phyloP scores from a whole-genome alignment of 2,888 invertebrate genomes.

The Orthonevra nobilis region DNA sequence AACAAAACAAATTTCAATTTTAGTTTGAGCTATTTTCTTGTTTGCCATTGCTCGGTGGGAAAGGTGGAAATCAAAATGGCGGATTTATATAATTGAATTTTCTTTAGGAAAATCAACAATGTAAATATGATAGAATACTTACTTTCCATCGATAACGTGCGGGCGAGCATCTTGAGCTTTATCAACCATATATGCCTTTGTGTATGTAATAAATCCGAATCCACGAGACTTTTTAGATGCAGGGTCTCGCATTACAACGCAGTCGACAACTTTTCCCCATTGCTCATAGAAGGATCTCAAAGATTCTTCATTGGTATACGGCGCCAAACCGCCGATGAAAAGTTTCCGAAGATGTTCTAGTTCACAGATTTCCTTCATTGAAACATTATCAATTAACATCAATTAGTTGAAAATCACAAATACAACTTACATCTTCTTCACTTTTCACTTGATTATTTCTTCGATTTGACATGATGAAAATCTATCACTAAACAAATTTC shows the following conservation, averaged over 20 bases:
- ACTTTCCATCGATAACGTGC: constrained; percentile 94
- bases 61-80: not conserved
- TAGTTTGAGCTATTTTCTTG: too few species aligned
- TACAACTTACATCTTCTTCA: constrained; percentile 41
- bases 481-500: too few species aligned
- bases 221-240: constrained; percentile 96
- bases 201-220: constrained; percentile 98
- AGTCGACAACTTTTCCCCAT: constrained; percentile 98
- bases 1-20: too few species aligned
- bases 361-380: constrained; percentile 79
- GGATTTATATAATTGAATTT: not conserved
- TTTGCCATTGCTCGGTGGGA: too few species aligned
- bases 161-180: constrained; percentile 94
- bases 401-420: not conserved
- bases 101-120: too few species aligned
- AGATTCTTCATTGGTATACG: constrained; percentile 94
- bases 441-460: not conserved
- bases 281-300: constrained; percentile 95
- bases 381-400: not conserved
- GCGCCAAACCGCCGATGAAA: constrained; percentile 97
- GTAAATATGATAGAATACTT: constrained; percentile 74
- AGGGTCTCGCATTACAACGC: constrained; percentile 98
- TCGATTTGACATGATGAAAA: constrained; percentile 21
- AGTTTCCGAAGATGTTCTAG: constrained; percentile 91
- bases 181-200: constrained; percentile 95